These are phyloP conservation scores for Diachasmimorpha longicaudata DNA, from an alignment of 1,140 invertebrate species.

Conservation along the genomic window DNA sequence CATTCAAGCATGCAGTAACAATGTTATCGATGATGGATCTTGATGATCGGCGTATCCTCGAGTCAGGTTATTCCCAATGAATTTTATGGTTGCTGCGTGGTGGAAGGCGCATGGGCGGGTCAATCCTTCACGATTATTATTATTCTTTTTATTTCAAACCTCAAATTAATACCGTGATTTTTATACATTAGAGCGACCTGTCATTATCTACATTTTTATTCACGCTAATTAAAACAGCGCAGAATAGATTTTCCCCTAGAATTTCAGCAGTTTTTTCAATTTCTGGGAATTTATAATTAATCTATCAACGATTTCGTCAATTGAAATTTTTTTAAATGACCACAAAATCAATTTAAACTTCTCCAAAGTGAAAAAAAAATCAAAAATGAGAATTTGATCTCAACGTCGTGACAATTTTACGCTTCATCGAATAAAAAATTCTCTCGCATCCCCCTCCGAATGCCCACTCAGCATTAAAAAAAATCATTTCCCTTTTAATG, in stretches of 20 bases:
- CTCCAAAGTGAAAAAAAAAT: neutral
- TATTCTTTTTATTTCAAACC: neutral
- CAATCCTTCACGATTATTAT: slow-evolving; percentile 6
- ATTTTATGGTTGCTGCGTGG: slow-evolving; percentile 1
- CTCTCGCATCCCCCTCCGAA: too few species aligned
- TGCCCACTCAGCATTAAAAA: too few species aligned
- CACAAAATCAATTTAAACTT: neutral
- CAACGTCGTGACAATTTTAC: neutral
- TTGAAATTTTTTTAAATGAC: too few species aligned
- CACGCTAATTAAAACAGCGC: neutral
- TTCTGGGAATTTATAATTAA: neutral
- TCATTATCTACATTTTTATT: slow-evolving; percentile 2
- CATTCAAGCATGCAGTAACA: neutral
- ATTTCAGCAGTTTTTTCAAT: neutral
- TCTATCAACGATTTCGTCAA: neutral
- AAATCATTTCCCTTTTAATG: neutral
- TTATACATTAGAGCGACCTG: slow-evolving; percentile 6
- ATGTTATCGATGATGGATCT: slow-evolving; percentile 16
- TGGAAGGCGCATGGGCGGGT: slow-evolving; percentile 1
- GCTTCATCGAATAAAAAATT: neutral
- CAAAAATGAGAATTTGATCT: too few species aligned
- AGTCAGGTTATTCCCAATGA: slow-evolving; percentile 8
- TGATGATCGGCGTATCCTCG: slow-evolving; percentile 8
- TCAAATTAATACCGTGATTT: slow-evolving; percentile 7
- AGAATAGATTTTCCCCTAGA: slow-evolving; percentile 1